Conservation (phyloP, 2,888 invertebrate genomes). For the Embidobia sp. region DNA sequence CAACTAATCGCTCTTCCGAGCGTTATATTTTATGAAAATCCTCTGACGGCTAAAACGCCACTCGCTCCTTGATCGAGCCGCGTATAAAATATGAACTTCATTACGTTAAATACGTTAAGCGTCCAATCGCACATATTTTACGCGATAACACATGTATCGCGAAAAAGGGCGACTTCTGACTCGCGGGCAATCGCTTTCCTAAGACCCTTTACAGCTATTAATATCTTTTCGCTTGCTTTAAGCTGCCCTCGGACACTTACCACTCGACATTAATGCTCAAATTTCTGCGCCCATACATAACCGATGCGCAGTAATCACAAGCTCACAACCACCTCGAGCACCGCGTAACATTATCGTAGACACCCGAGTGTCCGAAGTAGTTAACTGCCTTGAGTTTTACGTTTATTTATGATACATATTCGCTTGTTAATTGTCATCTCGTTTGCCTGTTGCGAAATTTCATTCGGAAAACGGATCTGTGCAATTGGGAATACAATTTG, state of each 20-base stretch:
- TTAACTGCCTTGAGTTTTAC: conserved; percentile 26
- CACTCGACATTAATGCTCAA: conserved; percentile 50
- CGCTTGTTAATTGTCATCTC: conserved; percentile 14
- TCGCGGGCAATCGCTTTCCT: conserved; percentile 63
- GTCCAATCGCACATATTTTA: conserved; percentile 47
- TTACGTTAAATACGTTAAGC: conserved; percentile 44
- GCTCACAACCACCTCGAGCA: conserved; percentile 51
- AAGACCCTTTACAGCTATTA: conserved; percentile 54
- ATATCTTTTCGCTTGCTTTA: conserved; percentile 63
- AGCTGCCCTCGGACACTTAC: conserved; percentile 53
- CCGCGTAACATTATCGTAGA: conserved; percentile 47
- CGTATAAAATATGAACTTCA: conserved; percentile 36
- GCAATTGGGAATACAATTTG: too few relatives aligned
- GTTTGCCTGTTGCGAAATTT: neutral
- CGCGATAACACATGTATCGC: conserved; percentile 37
- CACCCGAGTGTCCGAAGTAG: conserved; percentile 24
- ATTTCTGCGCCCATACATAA: conserved; percentile 54
- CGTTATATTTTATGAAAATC: too few relatives aligned
- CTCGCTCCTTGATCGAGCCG: neutral
- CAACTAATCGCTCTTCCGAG: too few relatives aligned
- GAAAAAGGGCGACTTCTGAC: conserved; percentile 58
- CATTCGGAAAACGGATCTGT: too few relatives aligned
- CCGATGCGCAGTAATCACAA: conserved; percentile 64
- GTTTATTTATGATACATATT: conserved; percentile 12
- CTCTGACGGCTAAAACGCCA: neutral